Percentiles rank a stretch among this genome's conserved stretches.
phyloP scores from a whole-genome alignment of 2,113 vertebrate species.

The Ursus arctos region DNA sequence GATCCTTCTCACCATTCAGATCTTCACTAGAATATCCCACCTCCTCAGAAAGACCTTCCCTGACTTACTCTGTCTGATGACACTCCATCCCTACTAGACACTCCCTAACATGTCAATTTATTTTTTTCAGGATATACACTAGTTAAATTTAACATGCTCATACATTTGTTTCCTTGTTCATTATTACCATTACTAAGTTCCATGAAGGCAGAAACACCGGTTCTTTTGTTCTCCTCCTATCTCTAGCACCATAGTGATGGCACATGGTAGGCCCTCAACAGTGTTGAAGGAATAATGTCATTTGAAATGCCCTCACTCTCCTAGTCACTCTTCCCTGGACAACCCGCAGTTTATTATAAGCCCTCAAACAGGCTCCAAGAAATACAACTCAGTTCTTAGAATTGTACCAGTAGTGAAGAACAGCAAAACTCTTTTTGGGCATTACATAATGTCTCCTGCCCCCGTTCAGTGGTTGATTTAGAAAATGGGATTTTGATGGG shows the following conservation, averaged over 20 bases:
- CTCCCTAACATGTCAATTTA: neutral
- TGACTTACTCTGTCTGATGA: neutral
- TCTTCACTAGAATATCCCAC: neutral
- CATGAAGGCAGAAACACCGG: neutral
- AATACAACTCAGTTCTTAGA: constrained; percentile 16
- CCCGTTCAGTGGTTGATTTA: neutral
- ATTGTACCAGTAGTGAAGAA: neutral
- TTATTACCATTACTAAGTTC: neutral
- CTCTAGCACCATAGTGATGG: neutral
- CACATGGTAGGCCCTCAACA: neutral
- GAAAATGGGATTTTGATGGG: constrained; percentile 32
- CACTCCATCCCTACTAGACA: neutral
- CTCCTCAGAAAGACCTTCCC: neutral
- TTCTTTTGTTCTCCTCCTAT: neutral
- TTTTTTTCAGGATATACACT: neutral
- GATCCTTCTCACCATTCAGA: neutral
- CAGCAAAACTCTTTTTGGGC: neutral
- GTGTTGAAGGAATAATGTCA: neutral
- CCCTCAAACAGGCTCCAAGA: constrained; percentile 8
- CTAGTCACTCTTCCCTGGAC: neutral
- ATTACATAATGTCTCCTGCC: neutral
- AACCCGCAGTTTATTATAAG: neutral
- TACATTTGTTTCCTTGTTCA: neutral
- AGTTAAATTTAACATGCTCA: neutral
- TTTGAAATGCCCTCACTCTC: neutral